Percentiles rank a stretch among this genome's conserved stretches.
These are phyloP conservation scores for Coendou prehensilis DNA, from an alignment of 2,797 vertebrate species.

Conservation along the genomic window DNA sequence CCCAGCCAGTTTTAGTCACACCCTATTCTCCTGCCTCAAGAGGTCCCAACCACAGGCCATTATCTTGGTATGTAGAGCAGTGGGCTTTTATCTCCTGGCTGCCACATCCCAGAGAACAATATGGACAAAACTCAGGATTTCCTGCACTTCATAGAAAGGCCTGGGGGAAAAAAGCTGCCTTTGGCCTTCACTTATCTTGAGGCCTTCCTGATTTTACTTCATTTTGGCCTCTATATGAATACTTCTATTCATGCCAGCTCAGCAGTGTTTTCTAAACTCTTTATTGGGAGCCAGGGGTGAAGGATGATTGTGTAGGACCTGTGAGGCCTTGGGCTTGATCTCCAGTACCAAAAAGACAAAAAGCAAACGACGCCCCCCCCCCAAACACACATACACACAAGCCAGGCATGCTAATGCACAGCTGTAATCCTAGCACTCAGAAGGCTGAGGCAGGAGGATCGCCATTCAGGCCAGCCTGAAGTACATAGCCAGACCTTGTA, in stretches of 20 bases:
- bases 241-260: neutral
- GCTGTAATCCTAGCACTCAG: neutral
- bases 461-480: too few species aligned
- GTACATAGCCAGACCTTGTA: too few species aligned
- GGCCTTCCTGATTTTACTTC: neutral
- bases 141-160: neutral
- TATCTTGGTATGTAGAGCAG: neutral
- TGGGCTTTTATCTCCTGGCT: neutral
- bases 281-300: neutral
- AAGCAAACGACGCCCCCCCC: neutral
- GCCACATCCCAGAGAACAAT: neutral
- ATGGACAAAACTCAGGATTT: neutral
- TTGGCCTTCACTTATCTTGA: neutral
- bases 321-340: neutral
- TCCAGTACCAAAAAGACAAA: neutral
- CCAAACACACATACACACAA: too few species aligned
- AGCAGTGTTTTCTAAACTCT: neutral
- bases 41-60: neutral
- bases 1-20: neutral
- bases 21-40: neutral
- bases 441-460: neutral
- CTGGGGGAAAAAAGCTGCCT: neutral
- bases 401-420: neutral
- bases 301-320: neutral
- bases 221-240: neutral